These are phyloP conservation scores for Budorcas taxicolor DNA, from an alignment of 2,113 vertebrate species.

Conservation along the genomic window DNA sequence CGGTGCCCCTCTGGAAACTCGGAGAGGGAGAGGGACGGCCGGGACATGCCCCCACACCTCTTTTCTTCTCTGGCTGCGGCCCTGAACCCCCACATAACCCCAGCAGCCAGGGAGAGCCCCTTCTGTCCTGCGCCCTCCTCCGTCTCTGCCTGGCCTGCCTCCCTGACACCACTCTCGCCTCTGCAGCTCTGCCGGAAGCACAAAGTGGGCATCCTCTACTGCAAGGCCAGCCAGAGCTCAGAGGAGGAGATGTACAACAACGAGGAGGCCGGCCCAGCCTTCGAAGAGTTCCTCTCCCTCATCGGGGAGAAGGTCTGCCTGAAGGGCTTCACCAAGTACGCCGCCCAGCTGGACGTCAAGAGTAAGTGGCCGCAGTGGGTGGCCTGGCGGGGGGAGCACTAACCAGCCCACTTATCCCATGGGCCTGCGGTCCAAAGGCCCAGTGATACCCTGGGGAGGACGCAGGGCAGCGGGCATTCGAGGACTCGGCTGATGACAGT, in stretches of 20 bases:
- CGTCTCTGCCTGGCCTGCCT: neutral
- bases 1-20: neutral
- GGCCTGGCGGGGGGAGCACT: accelerated
- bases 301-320: conserved; percentile 90
- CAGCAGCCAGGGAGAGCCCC: neutral
- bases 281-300: conserved; percentile 89
- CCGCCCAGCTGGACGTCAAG: conserved; percentile 94
- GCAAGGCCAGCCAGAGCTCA: conserved; percentile 91
- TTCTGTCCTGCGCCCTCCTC: accelerated
- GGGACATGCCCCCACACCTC: accelerated
- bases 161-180: accelerated
- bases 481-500: accelerated
- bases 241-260: conserved; percentile 99
- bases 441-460: neutral
- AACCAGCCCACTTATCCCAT: accelerated
- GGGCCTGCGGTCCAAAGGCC: neutral
- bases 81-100: neutral
- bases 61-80: neutral
- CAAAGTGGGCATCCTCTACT: conserved; percentile 95
- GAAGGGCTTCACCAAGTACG: conserved; percentile 89
- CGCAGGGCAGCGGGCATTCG: accelerated
- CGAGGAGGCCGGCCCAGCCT: conserved; percentile 87
- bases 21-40: neutral
- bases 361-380: conserved; percentile 79
- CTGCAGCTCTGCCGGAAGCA: conserved; percentile 90